Percentiles rank a stretch among this genome's conserved stretches.
Evolutionary conservation across 2,797 vertebrate species (phyloP).

Genomic region (Sebastes dallii): DNA sequence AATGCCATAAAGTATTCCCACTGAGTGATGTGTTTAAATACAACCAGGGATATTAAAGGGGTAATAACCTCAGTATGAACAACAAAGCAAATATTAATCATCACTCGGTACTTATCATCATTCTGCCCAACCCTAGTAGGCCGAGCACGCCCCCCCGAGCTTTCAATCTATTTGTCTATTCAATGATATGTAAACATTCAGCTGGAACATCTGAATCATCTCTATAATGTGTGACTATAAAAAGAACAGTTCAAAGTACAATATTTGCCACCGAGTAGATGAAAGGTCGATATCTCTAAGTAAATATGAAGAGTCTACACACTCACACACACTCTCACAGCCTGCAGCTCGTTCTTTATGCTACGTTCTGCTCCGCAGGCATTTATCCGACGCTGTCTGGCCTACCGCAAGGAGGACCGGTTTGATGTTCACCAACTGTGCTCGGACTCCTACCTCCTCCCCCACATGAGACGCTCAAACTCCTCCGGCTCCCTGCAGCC

Average conservation of each 20-base stretch:
- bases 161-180: neutral
- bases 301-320: neutral
- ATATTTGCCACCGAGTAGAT: neutral
- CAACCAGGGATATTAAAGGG: neutral
- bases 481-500: slow-evolving; percentile 96
- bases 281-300: neutral
- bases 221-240: neutral
- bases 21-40: neutral
- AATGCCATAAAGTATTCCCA: neutral
- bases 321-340: neutral
- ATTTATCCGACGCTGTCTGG: slow-evolving; percentile 97
- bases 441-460: slow-evolving; percentile 97
- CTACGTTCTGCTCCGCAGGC: slow-evolving; percentile 79
- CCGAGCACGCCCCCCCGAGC: too few species aligned
- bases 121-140: neutral
- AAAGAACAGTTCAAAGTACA: neutral
- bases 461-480: slow-evolving; percentile 98
- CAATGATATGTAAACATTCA: neutral
- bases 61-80: neutral
- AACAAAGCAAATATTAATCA: neutral
- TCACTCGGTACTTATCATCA: neutral
- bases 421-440: slow-evolving; percentile 98
- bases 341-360: neutral
- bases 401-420: slow-evolving; percentile 97
- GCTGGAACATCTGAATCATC: neutral